phyloP scores from a whole-genome alignment of 2,888 invertebrate genomes.

The Chrysolina haemoptera region DNA sequence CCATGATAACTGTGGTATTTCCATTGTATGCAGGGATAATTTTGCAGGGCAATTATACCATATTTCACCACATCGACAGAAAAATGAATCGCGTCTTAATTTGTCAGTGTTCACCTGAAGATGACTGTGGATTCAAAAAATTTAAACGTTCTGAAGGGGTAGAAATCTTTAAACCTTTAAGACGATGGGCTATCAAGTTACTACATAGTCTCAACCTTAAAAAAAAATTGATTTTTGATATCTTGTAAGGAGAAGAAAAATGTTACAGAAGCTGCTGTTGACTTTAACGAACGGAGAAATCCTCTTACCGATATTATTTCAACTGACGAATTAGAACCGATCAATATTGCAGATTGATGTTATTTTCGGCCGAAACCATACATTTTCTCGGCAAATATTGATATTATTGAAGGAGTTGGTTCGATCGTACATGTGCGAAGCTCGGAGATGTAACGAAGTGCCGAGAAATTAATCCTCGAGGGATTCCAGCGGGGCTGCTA shows the following conservation, averaged over 20 bases:
- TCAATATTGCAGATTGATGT: conserved; percentile 23
- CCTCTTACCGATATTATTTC: conserved; percentile 10
- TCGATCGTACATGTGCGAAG: conserved; percentile 30
- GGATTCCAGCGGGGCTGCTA: conserved; percentile 27
- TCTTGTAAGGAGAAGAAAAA: background rate
- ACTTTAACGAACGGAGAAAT: background rate
- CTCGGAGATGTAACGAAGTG: conserved; percentile 27
- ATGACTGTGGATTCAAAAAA: too few relatives aligned
- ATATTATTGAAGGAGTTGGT: conserved; percentile 35
- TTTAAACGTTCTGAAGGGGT: too few relatives aligned
- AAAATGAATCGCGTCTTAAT: too few relatives aligned
- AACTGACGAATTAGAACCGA: conserved; percentile 20
- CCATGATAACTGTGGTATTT: too few relatives aligned
- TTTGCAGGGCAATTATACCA: too few relatives aligned
- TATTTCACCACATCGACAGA: too few relatives aligned
- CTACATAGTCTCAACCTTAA: too few relatives aligned
- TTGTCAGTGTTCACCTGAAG: too few relatives aligned
- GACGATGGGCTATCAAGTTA: too few relatives aligned
- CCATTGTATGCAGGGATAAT: too few relatives aligned
- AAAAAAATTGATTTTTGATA: too few relatives aligned
- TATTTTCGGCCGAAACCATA: conserved; percentile 18
- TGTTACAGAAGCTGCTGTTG: background rate
- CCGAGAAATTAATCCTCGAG: conserved; percentile 36
- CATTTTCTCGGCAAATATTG: conserved; percentile 36
- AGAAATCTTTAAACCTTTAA: too few relatives aligned